phyloP scores from a whole-genome alignment of 2,113 vertebrate genomes.

The Oryzias woworae region DNA sequence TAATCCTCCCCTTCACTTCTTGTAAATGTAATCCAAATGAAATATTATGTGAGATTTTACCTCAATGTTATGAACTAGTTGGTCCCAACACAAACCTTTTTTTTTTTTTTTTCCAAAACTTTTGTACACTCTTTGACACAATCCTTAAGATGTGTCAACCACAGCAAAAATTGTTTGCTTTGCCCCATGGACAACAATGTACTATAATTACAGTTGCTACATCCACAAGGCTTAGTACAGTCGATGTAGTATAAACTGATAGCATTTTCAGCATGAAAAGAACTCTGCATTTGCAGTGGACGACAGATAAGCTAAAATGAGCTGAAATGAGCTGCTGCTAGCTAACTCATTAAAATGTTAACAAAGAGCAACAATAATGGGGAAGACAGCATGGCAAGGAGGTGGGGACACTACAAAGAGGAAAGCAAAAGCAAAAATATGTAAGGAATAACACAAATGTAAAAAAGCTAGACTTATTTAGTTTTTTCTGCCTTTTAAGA shows the following conservation, averaged over 20 bases:
- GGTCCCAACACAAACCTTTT: neutral
- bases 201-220: neutral
- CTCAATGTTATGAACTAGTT: constrained; percentile 17
- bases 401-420: neutral
- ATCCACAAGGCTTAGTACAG: neutral
- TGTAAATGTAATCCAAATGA: constrained; percentile 29
- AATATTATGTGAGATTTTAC: constrained; percentile 35
- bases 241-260: neutral
- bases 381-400: neutral
- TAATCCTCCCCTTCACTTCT: constrained; percentile 22
- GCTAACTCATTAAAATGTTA: constrained; percentile 1
- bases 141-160: neutral
- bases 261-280: neutral
- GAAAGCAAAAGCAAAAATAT: neutral
- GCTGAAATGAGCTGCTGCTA: neutral
- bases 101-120: neutral
- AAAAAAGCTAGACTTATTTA: neutral
- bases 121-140: neutral
- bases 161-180: neutral
- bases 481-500: neutral
- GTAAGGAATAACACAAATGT: neutral
- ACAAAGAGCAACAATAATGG: neutral
- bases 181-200: no score
- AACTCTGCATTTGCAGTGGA: neutral
- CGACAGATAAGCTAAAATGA: neutral